These are phyloP conservation scores for Zingel zingel DNA, from an alignment of 2,113 vertebrate species.

Conservation along the genomic window DNA sequence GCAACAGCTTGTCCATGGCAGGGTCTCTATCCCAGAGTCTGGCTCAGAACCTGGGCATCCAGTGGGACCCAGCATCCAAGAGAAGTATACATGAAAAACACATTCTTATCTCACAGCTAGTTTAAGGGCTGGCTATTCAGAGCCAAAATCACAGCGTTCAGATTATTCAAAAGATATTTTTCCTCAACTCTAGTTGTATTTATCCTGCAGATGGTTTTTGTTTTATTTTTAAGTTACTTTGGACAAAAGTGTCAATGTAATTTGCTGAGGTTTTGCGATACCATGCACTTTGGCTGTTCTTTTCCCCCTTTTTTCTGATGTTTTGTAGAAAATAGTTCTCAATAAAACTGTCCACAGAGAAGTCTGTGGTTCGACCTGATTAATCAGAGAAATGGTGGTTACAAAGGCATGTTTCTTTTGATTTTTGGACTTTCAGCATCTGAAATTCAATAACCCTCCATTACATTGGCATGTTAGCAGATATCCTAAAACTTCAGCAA, in stretches of 20 bases:
- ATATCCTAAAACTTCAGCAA: slow-evolving; percentile 11
- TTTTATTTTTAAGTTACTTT: background rate
- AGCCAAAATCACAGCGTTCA: slow-evolving; percentile 2
- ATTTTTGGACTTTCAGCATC: background rate
- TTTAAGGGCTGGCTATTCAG: background rate
- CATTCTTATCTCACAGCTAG: background rate
- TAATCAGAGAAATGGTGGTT: background rate
- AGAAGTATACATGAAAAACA: slow-evolving; percentile 90
- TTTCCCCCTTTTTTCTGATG: background rate
- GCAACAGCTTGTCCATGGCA: slow-evolving; percentile 89
- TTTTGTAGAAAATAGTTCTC: background rate
- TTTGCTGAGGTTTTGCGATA: slow-evolving; percentile 8
- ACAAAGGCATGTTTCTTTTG: background rate
- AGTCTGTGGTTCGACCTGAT: slow-evolving; percentile 2
- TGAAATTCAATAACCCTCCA: background rate
- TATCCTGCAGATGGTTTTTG: background rate
- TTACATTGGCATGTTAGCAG: background rate
- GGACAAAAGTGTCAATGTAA: background rate
- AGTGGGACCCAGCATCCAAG: slow-evolving; percentile 93
- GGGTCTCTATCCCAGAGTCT: slow-evolving; percentile 92
- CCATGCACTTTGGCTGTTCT: no score
- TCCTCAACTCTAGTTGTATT: background rate
- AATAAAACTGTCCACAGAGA: background rate
- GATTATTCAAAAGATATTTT: background rate
- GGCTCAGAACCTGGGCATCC: slow-evolving; percentile 97